Conservation (phyloP, 2,113 vertebrate species). For the Antechinus stuartii region DNA sequence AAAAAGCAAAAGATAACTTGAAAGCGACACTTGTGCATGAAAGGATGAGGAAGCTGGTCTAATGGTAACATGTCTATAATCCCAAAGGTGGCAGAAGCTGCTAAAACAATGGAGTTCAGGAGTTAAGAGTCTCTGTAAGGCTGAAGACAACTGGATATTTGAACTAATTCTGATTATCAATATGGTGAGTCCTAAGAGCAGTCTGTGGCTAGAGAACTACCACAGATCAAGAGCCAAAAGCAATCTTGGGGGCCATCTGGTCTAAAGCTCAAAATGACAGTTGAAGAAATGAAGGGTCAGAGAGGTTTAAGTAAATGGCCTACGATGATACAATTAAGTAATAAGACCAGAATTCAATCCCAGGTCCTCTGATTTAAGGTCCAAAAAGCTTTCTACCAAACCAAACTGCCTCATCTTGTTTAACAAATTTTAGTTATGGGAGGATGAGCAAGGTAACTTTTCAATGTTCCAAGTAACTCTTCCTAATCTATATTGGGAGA, state of each 20-base stretch:
- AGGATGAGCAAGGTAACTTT: not conserved
- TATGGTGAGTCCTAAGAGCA: not conserved
- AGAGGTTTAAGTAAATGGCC: not conserved
- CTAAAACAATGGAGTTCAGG: not conserved
- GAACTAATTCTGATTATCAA: not conserved
- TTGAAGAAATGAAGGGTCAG: not conserved
- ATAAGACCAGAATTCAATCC: not conserved
- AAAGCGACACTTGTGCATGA: not conserved
- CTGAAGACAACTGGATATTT: not conserved
- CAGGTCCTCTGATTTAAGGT: not conserved
- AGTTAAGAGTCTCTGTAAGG: not conserved
- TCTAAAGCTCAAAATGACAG: not conserved
- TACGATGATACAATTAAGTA: not conserved
- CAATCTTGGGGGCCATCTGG: not conserved
- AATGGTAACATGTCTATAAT: not conserved
- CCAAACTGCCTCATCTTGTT: not conserved
- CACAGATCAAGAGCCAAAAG: not conserved
- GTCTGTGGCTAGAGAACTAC: not conserved
- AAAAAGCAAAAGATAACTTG: not conserved
- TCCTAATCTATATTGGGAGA: not conserved
- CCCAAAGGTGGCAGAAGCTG: not conserved
- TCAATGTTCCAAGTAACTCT: not conserved
- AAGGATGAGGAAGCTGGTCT: not conserved
- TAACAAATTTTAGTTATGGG: not conserved
- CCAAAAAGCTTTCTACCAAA: not conserved